Evolutionary conservation across 2,797 vertebrate species (phyloP).

Genomic region (Malacoctenus gilli): DNA sequence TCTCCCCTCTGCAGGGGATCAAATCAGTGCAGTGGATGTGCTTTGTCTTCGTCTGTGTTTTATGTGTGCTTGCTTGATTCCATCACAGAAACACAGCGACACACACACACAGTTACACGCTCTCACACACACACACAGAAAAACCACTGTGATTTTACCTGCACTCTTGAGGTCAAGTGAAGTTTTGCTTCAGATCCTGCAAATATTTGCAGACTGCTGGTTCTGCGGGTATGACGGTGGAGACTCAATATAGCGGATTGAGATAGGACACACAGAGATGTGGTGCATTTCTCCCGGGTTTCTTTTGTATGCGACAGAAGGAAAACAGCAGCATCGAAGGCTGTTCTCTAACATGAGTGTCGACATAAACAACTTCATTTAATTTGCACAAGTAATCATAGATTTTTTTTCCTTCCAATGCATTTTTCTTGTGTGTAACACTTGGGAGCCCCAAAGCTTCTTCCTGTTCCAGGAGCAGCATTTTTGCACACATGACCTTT

Average conservation of each 20-base stretch:
- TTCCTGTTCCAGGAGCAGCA: neutral
- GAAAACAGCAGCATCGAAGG: neutral
- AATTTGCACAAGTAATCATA: too few relatives aligned
- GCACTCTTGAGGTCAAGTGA: conserved; percentile 29
- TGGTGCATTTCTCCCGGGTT: neutral
- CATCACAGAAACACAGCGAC: neutral
- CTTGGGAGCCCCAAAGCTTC: too few relatives aligned
- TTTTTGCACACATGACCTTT: neutral
- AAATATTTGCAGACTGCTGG: conserved; percentile 18
- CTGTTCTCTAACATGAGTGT: neutral
- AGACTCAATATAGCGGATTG: neutral
- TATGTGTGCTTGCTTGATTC: conserved; percentile 17
- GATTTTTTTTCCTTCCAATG: too few relatives aligned
- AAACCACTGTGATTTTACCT: conserved; percentile 22
- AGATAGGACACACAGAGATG: neutral
- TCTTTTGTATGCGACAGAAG: neutral
- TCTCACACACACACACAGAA: too few relatives aligned
- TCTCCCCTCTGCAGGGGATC: conserved; percentile 29
- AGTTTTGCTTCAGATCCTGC: conserved; percentile 26
- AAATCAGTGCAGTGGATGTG: conserved; percentile 28
- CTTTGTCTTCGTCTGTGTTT: conserved; percentile 2
- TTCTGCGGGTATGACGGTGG: conserved; percentile 12
- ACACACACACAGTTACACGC: too few relatives aligned
- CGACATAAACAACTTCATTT: too few relatives aligned
- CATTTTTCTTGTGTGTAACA: too few relatives aligned